A percentile compares a stretch with the other conserved stretches of the same genome.
These are phyloP conservation scores for Aleiodes alternator DNA, from an alignment of 2,888 invertebrate species.

Conservation along the genomic window DNA sequence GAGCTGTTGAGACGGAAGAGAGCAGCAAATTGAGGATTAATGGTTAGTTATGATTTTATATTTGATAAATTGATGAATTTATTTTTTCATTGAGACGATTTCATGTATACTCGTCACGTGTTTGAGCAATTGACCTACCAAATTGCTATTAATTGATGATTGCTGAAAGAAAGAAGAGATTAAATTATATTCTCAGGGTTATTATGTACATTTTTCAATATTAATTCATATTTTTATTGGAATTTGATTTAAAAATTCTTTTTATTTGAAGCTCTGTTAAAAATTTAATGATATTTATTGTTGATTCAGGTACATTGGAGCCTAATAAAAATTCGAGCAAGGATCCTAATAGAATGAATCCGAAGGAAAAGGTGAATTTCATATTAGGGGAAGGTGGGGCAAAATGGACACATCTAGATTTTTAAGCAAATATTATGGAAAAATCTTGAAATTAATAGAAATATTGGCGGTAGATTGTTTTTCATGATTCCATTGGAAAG, in stretches of 20 bases:
- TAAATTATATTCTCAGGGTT: constrained; percentile 13
- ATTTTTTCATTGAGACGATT: neutral
- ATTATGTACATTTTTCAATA: neutral
- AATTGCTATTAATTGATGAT: constrained; percentile 20
- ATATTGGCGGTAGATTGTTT: too few relatives aligned
- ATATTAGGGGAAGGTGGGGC: too few relatives aligned
- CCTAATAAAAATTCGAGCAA: constrained; percentile 30
- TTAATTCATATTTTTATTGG: neutral
- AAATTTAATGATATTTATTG: too few relatives aligned
- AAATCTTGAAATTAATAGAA: too few relatives aligned
- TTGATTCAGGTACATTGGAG: constrained; percentile 14
- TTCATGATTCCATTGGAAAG: too few relatives aligned
- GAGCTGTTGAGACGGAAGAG: constrained; percentile 69
- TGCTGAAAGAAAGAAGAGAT: neutral
- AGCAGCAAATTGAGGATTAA: constrained; percentile 43
- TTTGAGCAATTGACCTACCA: constrained; percentile 39
- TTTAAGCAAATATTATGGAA: too few relatives aligned
- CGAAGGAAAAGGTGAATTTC: constrained; percentile 77
- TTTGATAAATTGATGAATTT: constrained; percentile 16
- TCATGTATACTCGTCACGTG: neutral
- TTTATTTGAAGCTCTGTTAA: too few relatives aligned
- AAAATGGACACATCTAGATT: too few relatives aligned
- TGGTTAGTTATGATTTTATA: constrained; percentile 30
- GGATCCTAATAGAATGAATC: constrained; percentile 47
- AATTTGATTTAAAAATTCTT: too few relatives aligned